Conservation (phyloP, 92 coral and sea anemone genomes). For the Hydrozoanthus gracilis region DNA sequence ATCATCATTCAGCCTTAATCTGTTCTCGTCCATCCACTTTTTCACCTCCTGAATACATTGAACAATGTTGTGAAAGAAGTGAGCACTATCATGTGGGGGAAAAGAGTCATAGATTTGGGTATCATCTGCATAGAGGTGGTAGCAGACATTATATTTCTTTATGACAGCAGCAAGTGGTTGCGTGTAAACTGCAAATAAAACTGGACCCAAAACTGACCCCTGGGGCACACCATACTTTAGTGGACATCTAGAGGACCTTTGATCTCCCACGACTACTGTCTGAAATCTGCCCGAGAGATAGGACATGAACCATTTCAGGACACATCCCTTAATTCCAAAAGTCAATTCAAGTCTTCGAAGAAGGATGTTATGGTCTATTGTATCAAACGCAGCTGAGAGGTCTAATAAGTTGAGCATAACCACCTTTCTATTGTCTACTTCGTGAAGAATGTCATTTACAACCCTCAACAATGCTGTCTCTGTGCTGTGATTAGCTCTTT, state of each 20-base stretch:
- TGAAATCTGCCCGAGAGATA: slow-evolving; percentile 14
- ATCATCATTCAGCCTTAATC: slow-evolving; percentile 16
- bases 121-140: slow-evolving; percentile 33
- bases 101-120: slow-evolving; percentile 17
- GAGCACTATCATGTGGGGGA: slow-evolving; percentile 1
- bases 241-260: background rate
- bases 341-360: background rate
- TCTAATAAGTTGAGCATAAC: background rate
- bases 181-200: slow-evolving; percentile 15
- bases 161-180: slow-evolving; percentile 24
- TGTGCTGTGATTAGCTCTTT: slow-evolving; percentile 8
- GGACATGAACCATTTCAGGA: slow-evolving; percentile 11
- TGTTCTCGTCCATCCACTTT: slow-evolving; percentile 9
- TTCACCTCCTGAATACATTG: slow-evolving; percentile 17
- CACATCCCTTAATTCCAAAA: background rate
- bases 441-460: background rate
- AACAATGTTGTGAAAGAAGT: slow-evolving; percentile 18
- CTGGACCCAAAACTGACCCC: slow-evolving; percentile 38
- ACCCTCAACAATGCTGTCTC: slow-evolving; percentile 10
- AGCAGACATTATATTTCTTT: slow-evolving; percentile 2
- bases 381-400: too few relatives aligned
- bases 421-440: background rate
- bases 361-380: too few relatives aligned
- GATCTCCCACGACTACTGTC: slow-evolving; percentile 12
- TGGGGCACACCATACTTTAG: slow-evolving; percentile 28